A percentile compares a stretch with the other conserved stretches of the same genome.
Evolutionary conservation across 2,113 vertebrate species (phyloP).

Genomic region (Ceyx melanurus): DNA sequence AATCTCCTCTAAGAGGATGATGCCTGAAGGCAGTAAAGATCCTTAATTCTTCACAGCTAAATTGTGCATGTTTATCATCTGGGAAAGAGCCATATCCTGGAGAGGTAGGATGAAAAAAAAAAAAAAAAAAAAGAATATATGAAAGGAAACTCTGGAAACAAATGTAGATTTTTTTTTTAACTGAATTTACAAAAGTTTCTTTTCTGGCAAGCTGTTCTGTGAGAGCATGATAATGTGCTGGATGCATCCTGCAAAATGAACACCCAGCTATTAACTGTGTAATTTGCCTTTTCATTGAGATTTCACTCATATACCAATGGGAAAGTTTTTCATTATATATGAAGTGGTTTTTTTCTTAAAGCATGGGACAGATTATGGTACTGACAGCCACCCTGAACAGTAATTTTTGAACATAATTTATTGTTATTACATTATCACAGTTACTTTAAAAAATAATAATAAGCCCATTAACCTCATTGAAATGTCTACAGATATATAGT

Average conservation of each 20-base stretch:
- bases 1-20: neutral
- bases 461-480: constrained; percentile 52
- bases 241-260: neutral
- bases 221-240: neutral
- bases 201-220: neutral
- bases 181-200: neutral
- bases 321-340: neutral
- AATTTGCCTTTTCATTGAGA: neutral
- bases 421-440: neutral
- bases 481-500: neutral
- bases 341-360: neutral
- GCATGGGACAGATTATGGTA: neutral
- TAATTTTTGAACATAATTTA: neutral
- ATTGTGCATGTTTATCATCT: neutral
- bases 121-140: neutral
- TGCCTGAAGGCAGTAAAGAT: neutral
- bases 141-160: neutral
- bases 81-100: neutral
- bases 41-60: neutral
- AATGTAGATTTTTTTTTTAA: neutral
- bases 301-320: neutral
- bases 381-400: neutral
- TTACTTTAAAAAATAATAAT: constrained; percentile 29
- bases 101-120: neutral
- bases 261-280: neutral